Evolutionary conservation across 2,888 invertebrate species (phyloP), one percentile per base, ranked within the genome.

Genomic region (Polietes domitor): DNA sequence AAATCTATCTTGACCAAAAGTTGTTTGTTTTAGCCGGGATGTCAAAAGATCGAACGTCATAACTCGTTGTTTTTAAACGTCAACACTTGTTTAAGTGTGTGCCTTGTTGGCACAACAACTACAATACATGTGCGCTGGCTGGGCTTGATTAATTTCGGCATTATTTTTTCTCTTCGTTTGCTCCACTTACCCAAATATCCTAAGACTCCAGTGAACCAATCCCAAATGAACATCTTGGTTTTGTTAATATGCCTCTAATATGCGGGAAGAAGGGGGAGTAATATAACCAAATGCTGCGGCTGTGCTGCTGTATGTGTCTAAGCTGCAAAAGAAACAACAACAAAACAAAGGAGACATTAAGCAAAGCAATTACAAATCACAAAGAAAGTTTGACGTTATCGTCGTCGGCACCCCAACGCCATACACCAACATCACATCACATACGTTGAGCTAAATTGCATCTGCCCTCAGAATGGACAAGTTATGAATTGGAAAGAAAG

Each of bases 141-240:
- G 47, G 47, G 12, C 75, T 63, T 73, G 50, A 7, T 73, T 15
- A 80, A 17, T 37, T 41, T 43, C 26, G 68, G 79, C 55, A 76
- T 50, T 9, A 58, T 24, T 24, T 26, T 1, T n/a, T 3, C 32
- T 26, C 17, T 28, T 28, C 32, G 61, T 61, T 21, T 61, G 61
- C 28, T 61, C 12, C 32, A 88, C 95, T 96, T 92, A 97, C 98
- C 98, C 92, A 98, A 95, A 93, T 97, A 98, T 92, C 97, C 97
- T 92, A 98, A 94, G 91, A 98, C 97, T 90, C 97, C 97, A 92
- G 97, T 97, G 92, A 98, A 96, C 97, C 98, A 98, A 93, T 98
- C 98, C 96, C 97, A 96, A 94, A 98, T 96, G 94, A 98, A 98
- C 98, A 98, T 98, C 92, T 37, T 37, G 37, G 37, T 37, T 7